phyloP scores from a whole-genome alignment of 2,888 invertebrate genomes.

The Laothoe populi region DNA sequence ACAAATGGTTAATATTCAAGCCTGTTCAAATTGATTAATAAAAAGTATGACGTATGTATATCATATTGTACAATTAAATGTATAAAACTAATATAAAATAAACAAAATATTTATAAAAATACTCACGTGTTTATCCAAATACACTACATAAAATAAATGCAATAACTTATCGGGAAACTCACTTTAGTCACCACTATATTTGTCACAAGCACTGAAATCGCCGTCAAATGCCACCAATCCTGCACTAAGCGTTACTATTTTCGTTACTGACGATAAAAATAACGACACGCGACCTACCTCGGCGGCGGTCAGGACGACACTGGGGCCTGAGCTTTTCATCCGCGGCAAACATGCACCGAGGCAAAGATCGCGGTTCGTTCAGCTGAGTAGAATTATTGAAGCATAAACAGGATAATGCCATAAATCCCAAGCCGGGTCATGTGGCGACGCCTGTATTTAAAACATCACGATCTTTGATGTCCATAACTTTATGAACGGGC shows the following conservation, averaged over 20 bases:
- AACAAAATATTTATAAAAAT: not conserved
- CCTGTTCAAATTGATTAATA: no score
- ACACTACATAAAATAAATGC: not conserved
- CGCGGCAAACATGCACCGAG: conserved; percentile 46
- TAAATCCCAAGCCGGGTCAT: conserved; percentile 60
- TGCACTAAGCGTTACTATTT: conserved; percentile 58
- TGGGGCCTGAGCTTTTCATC: conserved; percentile 43
- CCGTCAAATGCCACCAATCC: conserved; percentile 41
- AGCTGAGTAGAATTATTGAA: conserved; percentile 64
- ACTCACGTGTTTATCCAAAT: conserved; percentile 18
- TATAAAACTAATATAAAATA: not conserved
- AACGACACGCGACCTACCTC: conserved; percentile 49
- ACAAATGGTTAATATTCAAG: no score
- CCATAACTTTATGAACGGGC: conserved; percentile 24
- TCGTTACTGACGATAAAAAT: conserved; percentile 47
- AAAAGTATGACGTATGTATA: no score
- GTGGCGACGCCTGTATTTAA: conserved; percentile 42
- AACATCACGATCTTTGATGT: conserved; percentile 28
- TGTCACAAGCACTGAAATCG: conserved; percentile 36
- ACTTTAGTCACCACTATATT: conserved; percentile 30
- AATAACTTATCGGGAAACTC: conserved; percentile 18
- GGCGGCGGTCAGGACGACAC: conserved; percentile 56
- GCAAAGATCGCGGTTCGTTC: conserved; percentile 60
- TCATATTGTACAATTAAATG: not conserved
- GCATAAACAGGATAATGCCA: conserved; percentile 65